Evolutionary conservation across 2,113 vertebrate species (phyloP).

Genomic region (Tetraodon nigroviridis): DNA sequence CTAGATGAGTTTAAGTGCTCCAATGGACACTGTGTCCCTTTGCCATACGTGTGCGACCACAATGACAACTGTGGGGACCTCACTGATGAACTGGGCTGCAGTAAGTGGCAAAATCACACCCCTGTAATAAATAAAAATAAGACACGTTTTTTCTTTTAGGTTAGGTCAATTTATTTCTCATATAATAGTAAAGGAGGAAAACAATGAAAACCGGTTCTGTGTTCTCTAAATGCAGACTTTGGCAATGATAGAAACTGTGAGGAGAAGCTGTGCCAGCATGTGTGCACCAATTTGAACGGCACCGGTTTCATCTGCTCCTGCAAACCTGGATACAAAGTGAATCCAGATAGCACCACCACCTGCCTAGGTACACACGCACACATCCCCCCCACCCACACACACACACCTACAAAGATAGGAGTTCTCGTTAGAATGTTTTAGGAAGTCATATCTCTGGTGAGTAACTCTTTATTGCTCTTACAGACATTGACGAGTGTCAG

Average conservation of each 20-base stretch:
- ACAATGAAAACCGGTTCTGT: conserved; percentile 1
- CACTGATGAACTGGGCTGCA: conserved; percentile 88
- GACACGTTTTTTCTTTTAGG: background rate
- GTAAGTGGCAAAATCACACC: conserved; percentile 74
- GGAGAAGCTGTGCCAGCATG: conserved; percentile 87
- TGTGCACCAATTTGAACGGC: conserved; percentile 82
- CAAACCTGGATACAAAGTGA: conserved; percentile 76
- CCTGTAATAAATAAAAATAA: background rate
- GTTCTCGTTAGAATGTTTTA: background rate
- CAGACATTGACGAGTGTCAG: conserved; percentile 89
- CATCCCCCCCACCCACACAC: conserved; percentile 1
- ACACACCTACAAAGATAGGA: background rate
- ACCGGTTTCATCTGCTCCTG: conserved; percentile 91
- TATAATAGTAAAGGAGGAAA: too few relatives aligned
- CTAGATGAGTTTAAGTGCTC: conserved; percentile 86
- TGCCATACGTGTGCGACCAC: conserved; percentile 84
- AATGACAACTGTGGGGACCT: conserved; percentile 86
- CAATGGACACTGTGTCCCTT: conserved; percentile 81
- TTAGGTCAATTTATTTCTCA: too few relatives aligned
- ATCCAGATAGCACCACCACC: conserved; percentile 76
- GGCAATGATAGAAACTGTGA: conserved; percentile 80
- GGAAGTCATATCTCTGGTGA: too few relatives aligned
- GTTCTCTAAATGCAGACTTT: conserved; percentile 67
- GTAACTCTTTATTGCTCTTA: background rate
- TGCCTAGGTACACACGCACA: conserved; percentile 67